phyloP scores from a whole-genome alignment of 2,888 invertebrate species.

The Sinelater perroti region DNA sequence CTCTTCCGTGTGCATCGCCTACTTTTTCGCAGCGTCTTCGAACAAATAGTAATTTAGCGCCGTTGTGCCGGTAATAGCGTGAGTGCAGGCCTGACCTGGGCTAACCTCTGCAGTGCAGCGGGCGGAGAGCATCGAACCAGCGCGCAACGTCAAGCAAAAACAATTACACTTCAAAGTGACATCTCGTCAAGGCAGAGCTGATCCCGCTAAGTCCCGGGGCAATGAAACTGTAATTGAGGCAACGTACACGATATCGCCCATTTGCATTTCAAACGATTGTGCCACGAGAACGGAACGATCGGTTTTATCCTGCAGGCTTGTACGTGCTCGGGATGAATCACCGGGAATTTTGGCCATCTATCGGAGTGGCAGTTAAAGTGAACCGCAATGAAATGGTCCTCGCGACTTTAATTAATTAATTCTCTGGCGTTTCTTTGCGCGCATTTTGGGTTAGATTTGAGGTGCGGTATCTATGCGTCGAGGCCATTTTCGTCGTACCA shows the following conservation, averaged over 20 bases:
- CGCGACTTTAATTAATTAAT: too few species aligned
- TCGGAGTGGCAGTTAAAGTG: too few species aligned
- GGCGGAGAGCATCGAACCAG: constrained; percentile 47
- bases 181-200: constrained; percentile 46
- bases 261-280: constrained; percentile 44
- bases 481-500: too few species aligned
- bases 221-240: constrained; percentile 49
- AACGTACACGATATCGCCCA: constrained; percentile 40
- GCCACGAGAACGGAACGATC: constrained; percentile 26
- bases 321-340: too few species aligned
- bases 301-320: constrained; percentile 4
- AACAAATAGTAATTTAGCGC: constrained; percentile 49
- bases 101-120: constrained; percentile 45
- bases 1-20: constrained; percentile 45
- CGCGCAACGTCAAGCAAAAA: constrained; percentile 48
- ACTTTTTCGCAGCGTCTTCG: constrained; percentile 41
- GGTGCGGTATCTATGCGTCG: too few species aligned
- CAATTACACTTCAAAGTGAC: constrained; percentile 50
- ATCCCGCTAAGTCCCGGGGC: constrained; percentile 47
- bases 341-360: too few species aligned
- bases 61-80: constrained; percentile 48
- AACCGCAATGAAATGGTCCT: too few species aligned
- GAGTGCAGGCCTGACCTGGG: constrained; percentile 49
- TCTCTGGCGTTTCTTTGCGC: too few species aligned
- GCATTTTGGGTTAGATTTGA: too few species aligned